Percentiles rank a stretch among this genome's conserved stretches.
These are phyloP conservation scores for Portevinia maculata DNA, from an alignment of 2,888 invertebrate genomes.

Conservation along the genomic window DNA sequence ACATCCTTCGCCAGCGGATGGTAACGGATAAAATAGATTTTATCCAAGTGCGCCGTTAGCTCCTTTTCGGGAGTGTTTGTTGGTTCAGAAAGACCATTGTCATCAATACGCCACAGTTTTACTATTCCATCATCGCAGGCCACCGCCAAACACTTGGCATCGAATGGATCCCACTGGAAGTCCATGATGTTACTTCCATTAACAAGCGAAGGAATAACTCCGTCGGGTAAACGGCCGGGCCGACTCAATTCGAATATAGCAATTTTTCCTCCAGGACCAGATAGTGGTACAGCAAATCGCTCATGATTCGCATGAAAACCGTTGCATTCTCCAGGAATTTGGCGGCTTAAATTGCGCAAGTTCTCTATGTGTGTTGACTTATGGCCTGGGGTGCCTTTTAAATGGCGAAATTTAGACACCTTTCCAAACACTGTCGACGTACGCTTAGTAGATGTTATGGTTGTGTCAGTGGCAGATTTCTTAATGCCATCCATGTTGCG, in stretches of 20 bases:
- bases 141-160: constrained; percentile 90
- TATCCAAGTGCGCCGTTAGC: constrained; percentile 92
- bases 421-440: constrained; percentile 94
- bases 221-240: constrained; percentile 90
- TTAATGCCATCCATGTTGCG: constrained; percentile 78
- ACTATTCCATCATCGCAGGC: constrained; percentile 95
- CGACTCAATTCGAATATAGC: constrained; percentile 92
- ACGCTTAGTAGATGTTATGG: constrained; percentile 88
- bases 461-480: constrained; percentile 83
- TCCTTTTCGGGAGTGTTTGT: constrained; percentile 89
- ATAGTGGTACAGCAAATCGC: constrained; percentile 94
- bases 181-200: constrained; percentile 95
- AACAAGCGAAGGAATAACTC: constrained; percentile 93
- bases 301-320: constrained; percentile 95
- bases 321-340: constrained; percentile 96
- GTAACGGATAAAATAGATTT: constrained; percentile 94
- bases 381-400: constrained; percentile 95
- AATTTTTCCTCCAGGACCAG: constrained; percentile 95
- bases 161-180: constrained; percentile 97
- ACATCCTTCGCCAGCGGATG: constrained; percentile 95
- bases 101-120: constrained; percentile 91
- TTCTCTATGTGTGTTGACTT: constrained; percentile 96
- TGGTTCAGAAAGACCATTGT: constrained; percentile 88
- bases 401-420: constrained; percentile 95
- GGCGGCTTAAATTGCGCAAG: constrained; percentile 93